Percentiles rank a stretch among this genome's conserved stretches.
These are phyloP conservation scores for Tupaia tana DNA, from an alignment of 2,113 vertebrate species.

Conservation along the genomic window DNA sequence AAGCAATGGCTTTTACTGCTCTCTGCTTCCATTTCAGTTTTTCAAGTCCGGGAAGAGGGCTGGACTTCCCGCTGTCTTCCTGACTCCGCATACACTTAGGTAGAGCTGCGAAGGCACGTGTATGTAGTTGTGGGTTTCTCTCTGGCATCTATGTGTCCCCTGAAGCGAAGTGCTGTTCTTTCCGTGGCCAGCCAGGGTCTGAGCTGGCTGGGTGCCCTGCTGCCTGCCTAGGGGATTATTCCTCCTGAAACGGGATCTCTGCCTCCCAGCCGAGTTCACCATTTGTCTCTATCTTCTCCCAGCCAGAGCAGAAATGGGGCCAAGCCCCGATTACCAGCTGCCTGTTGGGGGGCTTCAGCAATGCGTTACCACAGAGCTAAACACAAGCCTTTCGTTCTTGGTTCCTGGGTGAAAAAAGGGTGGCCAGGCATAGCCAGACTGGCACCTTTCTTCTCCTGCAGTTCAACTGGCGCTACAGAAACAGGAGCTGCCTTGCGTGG, in stretches of 20 bases:
- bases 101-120: conserved; percentile 71
- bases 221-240: background rate
- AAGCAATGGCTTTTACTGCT: conserved; percentile 54
- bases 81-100: conserved; percentile 77
- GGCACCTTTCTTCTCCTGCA: background rate
- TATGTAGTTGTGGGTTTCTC: conserved; percentile 61
- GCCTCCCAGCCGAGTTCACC: background rate
- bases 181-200: background rate
- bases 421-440: background rate
- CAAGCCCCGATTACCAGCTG: background rate
- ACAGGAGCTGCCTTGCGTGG: background rate
- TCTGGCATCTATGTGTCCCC: conserved; percentile 71
- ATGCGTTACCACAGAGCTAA: conserved; percentile 1
- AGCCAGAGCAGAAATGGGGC: background rate
- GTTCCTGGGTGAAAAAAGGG: background rate
- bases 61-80: conserved; percentile 27
- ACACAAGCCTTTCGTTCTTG: background rate
- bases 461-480: background rate
- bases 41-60: conserved; percentile 56
- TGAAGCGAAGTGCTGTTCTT: conserved; percentile 60
- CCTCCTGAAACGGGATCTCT: background rate
- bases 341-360: background rate
- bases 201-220: background rate
- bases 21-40: conserved; percentile 58
- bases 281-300: background rate